Evolutionary conservation across 2,797 vertebrate genomes (phyloP), one percentile per base, ranked within the genome.

Genomic region (Anableps anableps): DNA sequence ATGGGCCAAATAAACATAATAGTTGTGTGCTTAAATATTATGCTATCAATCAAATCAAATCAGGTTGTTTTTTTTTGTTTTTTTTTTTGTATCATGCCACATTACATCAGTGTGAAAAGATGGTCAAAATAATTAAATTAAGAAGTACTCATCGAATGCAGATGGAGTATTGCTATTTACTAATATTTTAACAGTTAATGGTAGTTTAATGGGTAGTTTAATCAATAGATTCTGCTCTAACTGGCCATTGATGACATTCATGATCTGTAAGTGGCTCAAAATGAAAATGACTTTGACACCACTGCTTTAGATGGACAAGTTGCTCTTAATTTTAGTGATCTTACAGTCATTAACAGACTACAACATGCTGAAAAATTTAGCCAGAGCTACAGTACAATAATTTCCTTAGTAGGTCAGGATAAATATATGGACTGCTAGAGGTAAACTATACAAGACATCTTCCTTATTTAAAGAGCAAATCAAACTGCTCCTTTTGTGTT

Each of bases 381-480:
- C 26, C 21, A 29, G 43, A 66, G 60, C 72, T 71, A 36, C 51
- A 64, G 70, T 71, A 31, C 79, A 84, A 31, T 34, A 41, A 47
- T 36, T 21, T 45, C 11, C 14, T 10, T 47, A 34, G 14, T n/a
- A 71, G n/a, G 41, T 29, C n/a, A 47, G 1, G 14, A 23, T n/a
- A 21, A 41, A 77, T 23, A 45, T 6, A 43, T 71, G 0, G 17
- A 77, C 43, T 75, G 26, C 48, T 19, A 51, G 43, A 77, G 36
- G 48, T 53, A 74, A 83, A 78, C 10, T 47, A 50, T 38, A 21
- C 16, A 73, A 31, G 55, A 47, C 16, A 71, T 31, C 16, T 5
- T 75, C 7, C 70, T 38, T 11, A 13, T 76, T 76, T 85, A 78
- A 88, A 88, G 75, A 86, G 75, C 81, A 83, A 62, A 77, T 55